Evolutionary conservation across 2,888 invertebrate species (phyloP), one percentile per base, ranked within the genome.

Genomic region (Synergus gifuensis): DNA sequence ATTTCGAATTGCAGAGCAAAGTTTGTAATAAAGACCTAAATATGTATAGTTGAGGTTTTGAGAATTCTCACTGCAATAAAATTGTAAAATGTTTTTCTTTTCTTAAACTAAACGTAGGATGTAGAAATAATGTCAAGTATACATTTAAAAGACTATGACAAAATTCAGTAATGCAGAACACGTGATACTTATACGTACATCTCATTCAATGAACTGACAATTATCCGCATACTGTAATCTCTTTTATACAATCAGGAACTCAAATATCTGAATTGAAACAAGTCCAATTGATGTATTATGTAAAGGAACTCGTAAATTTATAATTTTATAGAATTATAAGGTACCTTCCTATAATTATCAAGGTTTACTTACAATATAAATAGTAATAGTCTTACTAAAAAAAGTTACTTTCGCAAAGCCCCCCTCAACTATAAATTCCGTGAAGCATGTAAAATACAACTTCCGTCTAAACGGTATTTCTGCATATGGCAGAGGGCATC

Each of bases 381-480:
- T 28, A 28, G 28, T 54, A 44, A 67, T 67, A 18, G 22, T 44
- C 42, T n/a, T 44, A 22, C 12, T 44, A 28, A 18, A 73, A 73
- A 54, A 73, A 73, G 73, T 73, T 28, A 73, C 73, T 73, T 73
- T 73, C 73, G 49, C 54, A 73, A 54, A 73, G 49, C 49, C 49
- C 49, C 73, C 54, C 49, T 73, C 73, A 36, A 36, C 73, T 46
- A 54, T 46, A 67, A 54, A 73, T 73, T 78, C 79, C 79, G 76
- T 73, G 78, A 69, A 78, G 82, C 76, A 83, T 83, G 85, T 84
- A 84, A 83, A 84, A 86, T 84, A 82, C 83, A 76, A 85, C 86
- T 85, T 84, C 85, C 85, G 81, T 81, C 85, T 83, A 87, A 87
- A 88, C 88, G 86, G 87, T 85, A 86, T 86, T 86, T 78, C 77